Percentiles rank a stretch among this genome's conserved stretches.
Conservation (phyloP, 2,888 invertebrate species). For the Empis stercorea region DNA sequence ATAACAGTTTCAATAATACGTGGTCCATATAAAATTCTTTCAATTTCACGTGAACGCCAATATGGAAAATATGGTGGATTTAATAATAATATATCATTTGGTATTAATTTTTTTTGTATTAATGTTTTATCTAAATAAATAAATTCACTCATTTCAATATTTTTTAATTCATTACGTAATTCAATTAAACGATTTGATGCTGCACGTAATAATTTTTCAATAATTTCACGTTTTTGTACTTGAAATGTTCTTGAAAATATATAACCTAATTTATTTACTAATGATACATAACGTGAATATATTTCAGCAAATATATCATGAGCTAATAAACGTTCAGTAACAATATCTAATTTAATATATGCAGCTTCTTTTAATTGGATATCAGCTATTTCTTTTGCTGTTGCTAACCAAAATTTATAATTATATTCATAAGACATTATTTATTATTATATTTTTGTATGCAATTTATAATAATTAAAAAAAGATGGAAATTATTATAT, state of each 20-base stretch:
- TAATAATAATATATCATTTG: constrained; percentile 44
- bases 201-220: constrained; percentile 22
- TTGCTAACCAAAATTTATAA: constrained; percentile 39
- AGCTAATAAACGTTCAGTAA: constrained; percentile 18
- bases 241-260: constrained; percentile 29
- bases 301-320: constrained; percentile 28
- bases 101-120: constrained; percentile 49
- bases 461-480: too few species aligned
- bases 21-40: constrained; percentile 20
- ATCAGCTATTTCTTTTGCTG: constrained; percentile 33
- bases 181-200: constrained; percentile 38
- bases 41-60: constrained; percentile 31
- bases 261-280: constrained; percentile 28
- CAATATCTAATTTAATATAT: constrained; percentile 22
- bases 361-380: constrained; percentile 31
- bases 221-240: constrained; percentile 29
- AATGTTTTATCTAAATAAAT: constrained; percentile 56
- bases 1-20: constrained; percentile 8
- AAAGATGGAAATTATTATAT: too few species aligned
- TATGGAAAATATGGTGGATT: constrained; percentile 41
- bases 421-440: neutral
- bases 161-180: constrained; percentile 40
- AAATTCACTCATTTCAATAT: constrained; percentile 42
- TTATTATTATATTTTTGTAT: neutral
- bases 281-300: constrained; percentile 26